Base-by-base conservation (phyloP, 2,888 invertebrate species). In the Bedellia somnulentella region DNA sequence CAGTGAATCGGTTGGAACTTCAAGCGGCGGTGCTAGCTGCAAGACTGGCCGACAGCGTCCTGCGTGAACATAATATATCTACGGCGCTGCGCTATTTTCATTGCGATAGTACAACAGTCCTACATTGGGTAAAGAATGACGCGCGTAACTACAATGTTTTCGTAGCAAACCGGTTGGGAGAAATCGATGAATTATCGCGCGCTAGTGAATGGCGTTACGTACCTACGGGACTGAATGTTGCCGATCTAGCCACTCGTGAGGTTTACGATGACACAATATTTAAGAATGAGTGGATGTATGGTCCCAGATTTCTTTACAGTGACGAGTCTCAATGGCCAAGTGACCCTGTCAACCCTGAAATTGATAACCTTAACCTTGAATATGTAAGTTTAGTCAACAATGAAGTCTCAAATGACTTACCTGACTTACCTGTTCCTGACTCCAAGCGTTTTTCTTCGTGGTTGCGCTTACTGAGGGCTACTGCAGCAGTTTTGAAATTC, bases 171-270 rank as follows among this genome's bases (percentile, higher is more conserved):
- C 22, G 33, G 3, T 14, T 33, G 8, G 30, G 9, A 5, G 33
- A 33, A 24, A 33, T 33, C 8, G 32, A 32, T 9, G 28, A 32
- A 14, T 15, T 28, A n/a, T 10, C 28, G 4, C 8, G 16, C 2
- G 12, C 15, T 1, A 12, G 17, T 1, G 25, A 37, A 2, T 42
- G 40, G 42, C 17, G 31, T 10, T 41, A 36, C 34, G 33, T 44
- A 2, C 38, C 38, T 2, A 29, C 36, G 0, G 28, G 10, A 3
- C n/a, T 18, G 9, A 30, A 30, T 14, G 24, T 24, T 2, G 24
- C 24, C 8, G 30, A 30, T n/a, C 2, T 13, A 2, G 24, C 30
- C 1, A 31, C 31, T 3, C 17, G 31, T 1, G 26, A 23, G 9
- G 21, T 3, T 6, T 14, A 2, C 4, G 21, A 17, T 8, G 14